Conservation (phyloP, 1,140 invertebrate genomes). For the Tetraneura akinire region DNA sequence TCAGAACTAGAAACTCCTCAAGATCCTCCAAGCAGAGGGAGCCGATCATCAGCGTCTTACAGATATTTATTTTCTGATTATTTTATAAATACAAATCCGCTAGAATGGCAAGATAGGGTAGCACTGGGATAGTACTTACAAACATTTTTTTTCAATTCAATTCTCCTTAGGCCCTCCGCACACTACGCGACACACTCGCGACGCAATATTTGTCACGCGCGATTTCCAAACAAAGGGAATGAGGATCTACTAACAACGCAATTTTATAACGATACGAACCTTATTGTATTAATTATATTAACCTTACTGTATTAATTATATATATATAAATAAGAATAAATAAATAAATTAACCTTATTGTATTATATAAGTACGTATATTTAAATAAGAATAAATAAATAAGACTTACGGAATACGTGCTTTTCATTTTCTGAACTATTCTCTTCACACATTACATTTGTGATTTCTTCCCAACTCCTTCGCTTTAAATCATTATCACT, state of each 20-base stretch:
- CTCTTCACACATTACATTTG: neutral
- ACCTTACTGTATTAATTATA: too few species aligned
- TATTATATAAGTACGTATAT: too few species aligned
- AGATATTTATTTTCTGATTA: conserved; percentile 27
- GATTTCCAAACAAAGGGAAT: too few species aligned
- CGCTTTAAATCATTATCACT: neutral
- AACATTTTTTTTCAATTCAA: neutral
- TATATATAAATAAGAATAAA: too few species aligned
- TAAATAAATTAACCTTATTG: too few species aligned
- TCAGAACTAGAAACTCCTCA: neutral
- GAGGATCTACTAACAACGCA: too few species aligned
- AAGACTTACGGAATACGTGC: conserved; percentile 12
- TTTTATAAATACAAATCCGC: conserved; percentile 24
- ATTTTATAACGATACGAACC: too few species aligned
- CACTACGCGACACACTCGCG: too few species aligned
- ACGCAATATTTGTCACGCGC: too few species aligned
- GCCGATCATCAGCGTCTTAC: neutral
- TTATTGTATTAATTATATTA: too few species aligned
- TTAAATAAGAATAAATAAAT: too few species aligned
- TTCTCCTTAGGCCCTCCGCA: neutral
- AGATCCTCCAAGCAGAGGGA: neutral
- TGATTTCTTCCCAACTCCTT: conserved; percentile 3
- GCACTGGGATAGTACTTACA: conserved; percentile 12
- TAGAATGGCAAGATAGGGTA: conserved; percentile 11
- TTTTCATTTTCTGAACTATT: conserved; percentile 14